Evolutionary conservation across 30 jellyfish, hydroid and myxozoan genomes (phyloP).

Genomic region (Calvadosia cruxmelitensis): DNA sequence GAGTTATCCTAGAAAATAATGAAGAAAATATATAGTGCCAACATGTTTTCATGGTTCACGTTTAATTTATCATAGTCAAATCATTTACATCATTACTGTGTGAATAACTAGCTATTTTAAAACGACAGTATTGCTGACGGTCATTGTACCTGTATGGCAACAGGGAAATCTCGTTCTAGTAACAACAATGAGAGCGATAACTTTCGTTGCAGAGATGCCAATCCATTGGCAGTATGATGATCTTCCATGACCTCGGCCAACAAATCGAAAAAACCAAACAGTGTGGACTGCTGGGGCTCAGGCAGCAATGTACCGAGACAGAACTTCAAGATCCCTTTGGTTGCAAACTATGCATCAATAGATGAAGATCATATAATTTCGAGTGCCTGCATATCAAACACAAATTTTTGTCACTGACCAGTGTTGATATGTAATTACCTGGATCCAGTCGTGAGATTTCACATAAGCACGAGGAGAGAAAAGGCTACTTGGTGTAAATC

Average conservation of each 20-base stretch:
- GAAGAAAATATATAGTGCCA: no score
- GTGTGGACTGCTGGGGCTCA: background rate
- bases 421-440: background rate
- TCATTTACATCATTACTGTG: no score
- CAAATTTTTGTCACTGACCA: no score
- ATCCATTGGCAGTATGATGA: background rate
- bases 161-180: background rate
- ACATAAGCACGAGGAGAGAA: background rate
- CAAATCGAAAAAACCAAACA: background rate
- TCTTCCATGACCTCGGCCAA: background rate
- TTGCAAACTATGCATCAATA: background rate
- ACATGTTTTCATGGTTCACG: no score
- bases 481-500: background rate
- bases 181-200: background rate
- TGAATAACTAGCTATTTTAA: no score
- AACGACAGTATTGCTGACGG: no score
- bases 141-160: background rate
- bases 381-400: no score
- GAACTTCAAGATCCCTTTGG: background rate
- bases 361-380: background rate
- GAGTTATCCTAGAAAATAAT: no score
- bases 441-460: background rate
- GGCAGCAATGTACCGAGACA: background rate
- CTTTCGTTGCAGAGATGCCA: background rate
- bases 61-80: no score